phyloP scores from a whole-genome alignment of 1,140 invertebrate species.

The Pseudomyrmex concolor region DNA sequence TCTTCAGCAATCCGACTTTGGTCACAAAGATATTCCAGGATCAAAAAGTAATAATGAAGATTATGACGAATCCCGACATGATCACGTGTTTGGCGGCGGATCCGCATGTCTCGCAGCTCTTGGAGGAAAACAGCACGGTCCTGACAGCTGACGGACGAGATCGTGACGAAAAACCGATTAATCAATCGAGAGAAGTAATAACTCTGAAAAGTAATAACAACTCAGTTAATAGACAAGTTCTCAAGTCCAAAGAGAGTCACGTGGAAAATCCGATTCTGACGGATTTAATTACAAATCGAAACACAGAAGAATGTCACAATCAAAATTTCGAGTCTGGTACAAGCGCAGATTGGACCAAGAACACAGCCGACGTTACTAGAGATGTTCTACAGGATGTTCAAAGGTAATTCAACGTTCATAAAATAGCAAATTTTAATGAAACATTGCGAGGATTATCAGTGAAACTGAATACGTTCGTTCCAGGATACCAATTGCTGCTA shows the following conservation, averaged over 20 bases:
- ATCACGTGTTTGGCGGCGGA: constrained; percentile 74
- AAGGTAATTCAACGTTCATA: constrained; percentile 79
- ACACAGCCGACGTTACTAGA: constrained; percentile 84
- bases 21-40: constrained; percentile 79
- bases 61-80: constrained; percentile 77
- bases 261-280: constrained; percentile 81
- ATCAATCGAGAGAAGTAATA: constrained; percentile 30
- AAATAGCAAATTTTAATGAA: neutral
- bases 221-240: constrained; percentile 2
- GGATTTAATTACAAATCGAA: constrained; percentile 80
- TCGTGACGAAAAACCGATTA: neutral
- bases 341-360: constrained; percentile 69
- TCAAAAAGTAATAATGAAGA: constrained; percentile 77
- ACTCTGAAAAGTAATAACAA: constrained; percentile 22
- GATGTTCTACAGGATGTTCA: constrained; percentile 89
- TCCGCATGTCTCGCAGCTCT: constrained; percentile 75
- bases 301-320: constrained; percentile 66
- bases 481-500: constrained; percentile 81
- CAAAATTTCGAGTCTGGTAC: constrained; percentile 41
- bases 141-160: neutral
- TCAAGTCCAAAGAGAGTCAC: constrained; percentile 55
- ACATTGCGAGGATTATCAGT: neutral
- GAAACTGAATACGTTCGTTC: constrained; percentile 58
- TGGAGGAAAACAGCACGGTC: constrained; percentile 69
- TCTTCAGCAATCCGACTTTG: constrained; percentile 77